Evolutionary conservation across 92 coral and sea anemone species (phyloP), one percentile per base, ranked within the genome.

Genomic region (Heteractis magnifica): DNA sequence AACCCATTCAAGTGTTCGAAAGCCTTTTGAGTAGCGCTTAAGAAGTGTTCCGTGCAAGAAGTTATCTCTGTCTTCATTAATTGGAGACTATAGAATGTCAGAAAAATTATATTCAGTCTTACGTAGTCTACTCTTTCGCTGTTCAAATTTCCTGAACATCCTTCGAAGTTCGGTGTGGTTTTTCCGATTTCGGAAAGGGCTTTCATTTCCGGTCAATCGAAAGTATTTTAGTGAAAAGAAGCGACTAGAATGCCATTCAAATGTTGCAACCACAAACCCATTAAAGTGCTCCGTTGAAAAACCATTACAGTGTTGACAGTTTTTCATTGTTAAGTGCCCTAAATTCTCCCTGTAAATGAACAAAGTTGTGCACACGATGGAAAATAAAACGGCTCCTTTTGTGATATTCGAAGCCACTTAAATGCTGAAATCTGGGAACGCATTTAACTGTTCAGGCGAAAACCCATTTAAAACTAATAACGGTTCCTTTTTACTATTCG

Each of bases 391-490:
- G 73, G 73, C 14, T 12, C 49, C 73, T 21, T 68, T 68, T 68
- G 71, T 64, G 50, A 68, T 26, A 68, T 68, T 68, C 23, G 73
- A 68, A 68, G 73, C 73, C 73, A 68, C 73, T 68, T 68, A 68
- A 4, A 64, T 64, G 71, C 41, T 64, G 71, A 23, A 64, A 64
- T 64, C 71, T 18, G n/a, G 23, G 8, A 64, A 64, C 26, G 10
- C 71, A 64, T 64, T 64, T 64, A 64, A 23, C 71, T 64, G 71
- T 64, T 64, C 26, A 5, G 12, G 26, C 26, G 71, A 64, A 68
- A 68, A 68, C 50, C 73, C 73, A 62, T 62, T 62, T 62, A 62
- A 62, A 58, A 62, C 9, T 10, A 62, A 62, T 62, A 62, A n/a
- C 70, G 23, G 64, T 20, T 62, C 20, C 20, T 62, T 10, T 5